Conservation (phyloP, 1,140 invertebrate species). For the Helicorthomorpha holstii region DNA sequence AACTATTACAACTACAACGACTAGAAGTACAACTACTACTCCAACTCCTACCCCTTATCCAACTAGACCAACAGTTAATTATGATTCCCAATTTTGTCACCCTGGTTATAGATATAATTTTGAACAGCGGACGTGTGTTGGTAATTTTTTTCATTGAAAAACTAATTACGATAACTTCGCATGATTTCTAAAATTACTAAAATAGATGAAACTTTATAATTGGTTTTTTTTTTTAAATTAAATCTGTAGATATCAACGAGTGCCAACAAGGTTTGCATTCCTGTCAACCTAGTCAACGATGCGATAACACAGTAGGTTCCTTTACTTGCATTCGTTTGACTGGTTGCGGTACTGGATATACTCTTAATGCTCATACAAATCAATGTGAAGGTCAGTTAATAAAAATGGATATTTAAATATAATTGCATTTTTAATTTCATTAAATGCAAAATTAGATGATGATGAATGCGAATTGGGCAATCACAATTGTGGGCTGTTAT, state of each 20-base stretch:
- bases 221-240: background rate
- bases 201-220: background rate
- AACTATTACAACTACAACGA: background rate
- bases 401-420: background rate
- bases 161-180: no score
- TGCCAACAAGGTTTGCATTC: conserved; percentile 36
- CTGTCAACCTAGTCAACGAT: conserved; percentile 50
- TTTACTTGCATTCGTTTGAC: conserved; percentile 63
- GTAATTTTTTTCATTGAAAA: conserved; percentile 18
- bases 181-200: no score
- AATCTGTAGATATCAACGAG: conserved; percentile 40
- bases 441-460: conserved; percentile 45
- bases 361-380: conserved; percentile 67
- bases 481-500: conserved; percentile 62
- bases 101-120: conserved; percentile 38
- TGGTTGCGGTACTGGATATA: conserved; percentile 92
- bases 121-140: conserved; percentile 28
- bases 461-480: conserved; percentile 72
- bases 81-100: conserved; percentile 30
- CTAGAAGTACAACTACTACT: background rate
- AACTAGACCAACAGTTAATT: conserved; percentile 17
- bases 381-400: conserved; percentile 56
- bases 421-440: background rate
- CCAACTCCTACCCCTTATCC: background rate
- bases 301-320: conserved; percentile 77